Percentiles rank a stretch among this genome's conserved stretches.
Conservation (phyloP, 64 coral and sea anemone species). For the Exaiptasia diaphana region DNA sequence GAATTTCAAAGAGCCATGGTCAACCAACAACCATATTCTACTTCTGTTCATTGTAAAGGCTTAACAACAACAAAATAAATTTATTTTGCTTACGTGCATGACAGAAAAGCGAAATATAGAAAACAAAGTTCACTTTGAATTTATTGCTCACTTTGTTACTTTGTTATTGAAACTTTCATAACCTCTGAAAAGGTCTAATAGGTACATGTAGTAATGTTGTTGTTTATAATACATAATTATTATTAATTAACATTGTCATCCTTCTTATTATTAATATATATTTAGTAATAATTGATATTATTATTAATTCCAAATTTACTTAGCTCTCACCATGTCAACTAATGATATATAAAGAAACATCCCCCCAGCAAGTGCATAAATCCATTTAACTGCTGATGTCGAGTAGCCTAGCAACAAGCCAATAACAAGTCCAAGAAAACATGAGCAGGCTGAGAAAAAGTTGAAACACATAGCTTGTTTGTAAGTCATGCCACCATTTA, state of each 20-base stretch:
- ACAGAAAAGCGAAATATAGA: no score
- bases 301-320: background rate
- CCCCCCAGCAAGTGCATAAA: conserved; percentile 90
- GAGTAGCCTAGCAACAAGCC: conserved; percentile 89
- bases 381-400: conserved; percentile 89
- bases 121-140: no score
- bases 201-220: no score
- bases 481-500: conserved; percentile 92
- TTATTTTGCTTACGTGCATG: no score
- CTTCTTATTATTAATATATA: background rate
- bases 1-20: background rate
- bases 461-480: conserved; percentile 85
- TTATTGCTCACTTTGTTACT: no score
- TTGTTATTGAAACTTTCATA: no score
- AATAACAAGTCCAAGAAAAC: conserved; percentile 80
- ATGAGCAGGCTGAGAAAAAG: conserved; percentile 86
- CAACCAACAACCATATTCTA: background rate
- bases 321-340: conserved; percentile 83
- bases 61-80: no score
- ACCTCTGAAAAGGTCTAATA: no score
- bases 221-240: no score
- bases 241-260: no score
- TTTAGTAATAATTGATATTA: background rate
- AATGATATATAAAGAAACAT: conserved; percentile 97
- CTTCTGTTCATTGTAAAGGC: background rate